A percentile compares a stretch with the other conserved stretches of the same genome.
Evolutionary conservation across 1,140 invertebrate genomes (phyloP).

Genomic region (Oryctes rhinoceros): DNA sequence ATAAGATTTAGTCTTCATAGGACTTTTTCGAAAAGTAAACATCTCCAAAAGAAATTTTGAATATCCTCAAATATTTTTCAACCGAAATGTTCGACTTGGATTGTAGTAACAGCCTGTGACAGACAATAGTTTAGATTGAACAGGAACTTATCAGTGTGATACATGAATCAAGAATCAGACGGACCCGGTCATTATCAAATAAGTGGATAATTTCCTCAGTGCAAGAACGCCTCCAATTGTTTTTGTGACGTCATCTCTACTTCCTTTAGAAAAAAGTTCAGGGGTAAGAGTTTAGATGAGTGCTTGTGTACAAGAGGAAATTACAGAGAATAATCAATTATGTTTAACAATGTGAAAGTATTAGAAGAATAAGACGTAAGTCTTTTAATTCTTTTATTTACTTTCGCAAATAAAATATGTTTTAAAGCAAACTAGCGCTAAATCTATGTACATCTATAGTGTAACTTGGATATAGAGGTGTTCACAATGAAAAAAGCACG

Average conservation of each 20-base stretch:
- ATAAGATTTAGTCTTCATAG: not conserved
- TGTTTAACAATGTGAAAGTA: not conserved
- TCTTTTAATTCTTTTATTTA: not conserved
- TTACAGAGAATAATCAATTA: not conserved
- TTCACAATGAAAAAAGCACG: not conserved
- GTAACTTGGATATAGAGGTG: not conserved
- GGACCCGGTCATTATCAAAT: conserved; percentile 39
- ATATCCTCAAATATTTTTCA: not conserved
- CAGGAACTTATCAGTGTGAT: conserved; percentile 36
- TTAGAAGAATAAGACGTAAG: not conserved
- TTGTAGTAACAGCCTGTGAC: not conserved
- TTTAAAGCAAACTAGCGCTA: not conserved
- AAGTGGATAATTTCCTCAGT: conserved; percentile 37
- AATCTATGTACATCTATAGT: too few species aligned
- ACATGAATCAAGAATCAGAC: conserved; percentile 39
- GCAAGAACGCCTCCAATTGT: conserved; percentile 40
- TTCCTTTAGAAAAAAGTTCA: conserved; percentile 26
- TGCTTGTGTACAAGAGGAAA: not conserved
- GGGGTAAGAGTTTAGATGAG: conserved; percentile 17
- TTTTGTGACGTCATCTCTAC: conserved; percentile 38
- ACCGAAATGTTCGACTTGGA: not conserved
- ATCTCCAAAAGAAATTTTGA: not conserved
- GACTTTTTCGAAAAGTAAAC: not conserved
- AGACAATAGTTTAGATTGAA: conserved; percentile 31
- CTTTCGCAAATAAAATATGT: not conserved